phyloP scores from a whole-genome alignment of 1,140 invertebrate species.

The Planococcus citri region DNA sequence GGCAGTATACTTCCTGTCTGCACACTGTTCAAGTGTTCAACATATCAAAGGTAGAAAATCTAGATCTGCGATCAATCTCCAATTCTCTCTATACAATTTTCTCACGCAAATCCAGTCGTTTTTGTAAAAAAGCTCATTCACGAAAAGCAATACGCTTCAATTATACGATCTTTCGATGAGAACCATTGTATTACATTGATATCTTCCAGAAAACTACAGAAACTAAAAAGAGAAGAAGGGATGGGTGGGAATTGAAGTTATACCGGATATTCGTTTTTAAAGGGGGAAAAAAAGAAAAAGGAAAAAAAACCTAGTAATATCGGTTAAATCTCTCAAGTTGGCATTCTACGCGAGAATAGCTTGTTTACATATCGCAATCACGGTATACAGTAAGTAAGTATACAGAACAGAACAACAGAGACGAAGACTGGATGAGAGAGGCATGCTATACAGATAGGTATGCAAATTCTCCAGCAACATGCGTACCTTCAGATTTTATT shows the following conservation, averaged over 20 bases:
- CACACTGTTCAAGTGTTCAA: no score
- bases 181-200: not conserved
- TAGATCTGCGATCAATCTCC: no score
- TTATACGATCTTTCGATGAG: not conserved
- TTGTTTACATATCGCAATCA: conserved; percentile 16
- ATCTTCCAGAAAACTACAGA: not conserved
- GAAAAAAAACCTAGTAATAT: conserved; percentile 11
- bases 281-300: no score
- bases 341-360: not conserved
- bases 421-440: not conserved
- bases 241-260: not conserved
- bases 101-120: no score
- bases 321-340: conserved; percentile 12
- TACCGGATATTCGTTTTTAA: conserved; percentile 12
- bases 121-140: no score
- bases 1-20: no score
- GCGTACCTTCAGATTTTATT: not conserved
- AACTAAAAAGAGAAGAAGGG: not conserved
- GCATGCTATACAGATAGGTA: not conserved
- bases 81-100: no score
- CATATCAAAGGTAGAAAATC: no score
- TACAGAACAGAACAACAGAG: not conserved
- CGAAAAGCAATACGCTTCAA: no score
- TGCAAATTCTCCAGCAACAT: conserved; percentile 1
- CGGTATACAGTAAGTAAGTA: not conserved